Evolutionary conservation across 1,140 invertebrate species (phyloP), one percentile per base, ranked within the genome.

Genomic region (Caerostris darwini): DNA sequence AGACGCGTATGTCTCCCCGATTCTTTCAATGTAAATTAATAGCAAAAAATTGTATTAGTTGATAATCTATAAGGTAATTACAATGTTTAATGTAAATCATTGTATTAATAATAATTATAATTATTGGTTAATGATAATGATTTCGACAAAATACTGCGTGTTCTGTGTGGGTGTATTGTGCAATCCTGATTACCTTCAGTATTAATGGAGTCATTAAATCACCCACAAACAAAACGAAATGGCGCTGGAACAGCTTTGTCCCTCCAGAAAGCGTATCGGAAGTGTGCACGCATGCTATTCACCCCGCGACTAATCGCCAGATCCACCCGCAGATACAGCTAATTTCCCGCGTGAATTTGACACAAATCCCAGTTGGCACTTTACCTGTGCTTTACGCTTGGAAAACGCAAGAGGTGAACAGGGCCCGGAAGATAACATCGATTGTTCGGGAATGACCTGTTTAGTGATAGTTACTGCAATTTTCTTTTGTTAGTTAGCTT

Each of bases 401-500:
- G 17, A 5, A 67, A 67, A 14, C 8, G 12, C 34, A 8, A 77
- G 71, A 77, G 71, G 71, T 77, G 71, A 77, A 67, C n/a, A 34
- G 61, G 61, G 61, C 61, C 12, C 53, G 8, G 2, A 12, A 53
- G 71, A 77, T 77, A 77, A 14, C 19, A 77, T 77, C 71, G 34
- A 34, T 77, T 77, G 71, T 77, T 77, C 19, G 71, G 17, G 71
- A 19, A 12, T 77, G 71, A 77, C 71, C 71, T 77, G 71, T 53
- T 77, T 77, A 77, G 71, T 53, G 71, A 53, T 77, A 53, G 71
- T 77, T 50, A 77, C 3, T 12, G 34, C 17, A 67, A 67, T 17
- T 17, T 67, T 10, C 8, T 12, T 77, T 77, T 77, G 71, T 77
- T 77, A 77, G 71, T 77, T 77, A 77, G 17, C 14, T 14, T 14